phyloP scores from a whole-genome alignment of 2,797 vertebrate genomes.

The Chrosomus eos region DNA sequence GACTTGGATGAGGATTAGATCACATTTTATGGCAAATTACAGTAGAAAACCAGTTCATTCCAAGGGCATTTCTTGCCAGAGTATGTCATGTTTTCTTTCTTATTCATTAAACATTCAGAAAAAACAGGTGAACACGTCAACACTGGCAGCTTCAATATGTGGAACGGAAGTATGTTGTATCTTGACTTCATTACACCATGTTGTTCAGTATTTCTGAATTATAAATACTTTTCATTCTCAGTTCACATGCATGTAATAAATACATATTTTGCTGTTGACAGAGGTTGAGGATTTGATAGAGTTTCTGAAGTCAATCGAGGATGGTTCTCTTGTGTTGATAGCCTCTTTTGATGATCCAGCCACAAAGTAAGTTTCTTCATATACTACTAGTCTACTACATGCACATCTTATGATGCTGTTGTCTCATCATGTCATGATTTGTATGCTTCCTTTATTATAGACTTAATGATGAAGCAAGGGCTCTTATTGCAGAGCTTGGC shows the following conservation, averaged over 20 bases:
- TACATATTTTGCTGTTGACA: not conserved
- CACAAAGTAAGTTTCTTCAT: slow-evolving; percentile 80
- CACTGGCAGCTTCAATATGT: slow-evolving; percentile 83
- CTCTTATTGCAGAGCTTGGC: slow-evolving; percentile 83
- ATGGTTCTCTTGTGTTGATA: slow-evolving; percentile 85
- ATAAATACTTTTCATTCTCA: not conserved
- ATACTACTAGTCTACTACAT: not conserved
- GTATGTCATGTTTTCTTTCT: not conserved
- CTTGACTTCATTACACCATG: not conserved
- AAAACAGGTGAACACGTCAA: slow-evolving; percentile 81
- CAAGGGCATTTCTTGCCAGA: not conserved
- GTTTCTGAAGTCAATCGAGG: slow-evolving; percentile 79
- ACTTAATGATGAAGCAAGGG: slow-evolving; percentile 82
- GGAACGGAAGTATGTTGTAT: slow-evolving; percentile 76
- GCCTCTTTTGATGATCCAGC: slow-evolving; percentile 86
- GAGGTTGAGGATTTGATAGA: slow-evolving; percentile 73
- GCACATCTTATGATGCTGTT: not conserved
- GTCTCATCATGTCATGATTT: not conserved
- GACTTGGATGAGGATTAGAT: too few relatives aligned
- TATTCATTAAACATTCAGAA: slow-evolving; percentile 69
- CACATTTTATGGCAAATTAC: not conserved
- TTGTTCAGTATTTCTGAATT: not conserved
- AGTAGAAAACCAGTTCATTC: not conserved
- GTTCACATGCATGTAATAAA: not conserved
- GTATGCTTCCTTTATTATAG: slow-evolving; percentile 66